Evolutionary conservation across 2,888 invertebrate genomes (phyloP).

Genomic region (Morpho helenor): DNA sequence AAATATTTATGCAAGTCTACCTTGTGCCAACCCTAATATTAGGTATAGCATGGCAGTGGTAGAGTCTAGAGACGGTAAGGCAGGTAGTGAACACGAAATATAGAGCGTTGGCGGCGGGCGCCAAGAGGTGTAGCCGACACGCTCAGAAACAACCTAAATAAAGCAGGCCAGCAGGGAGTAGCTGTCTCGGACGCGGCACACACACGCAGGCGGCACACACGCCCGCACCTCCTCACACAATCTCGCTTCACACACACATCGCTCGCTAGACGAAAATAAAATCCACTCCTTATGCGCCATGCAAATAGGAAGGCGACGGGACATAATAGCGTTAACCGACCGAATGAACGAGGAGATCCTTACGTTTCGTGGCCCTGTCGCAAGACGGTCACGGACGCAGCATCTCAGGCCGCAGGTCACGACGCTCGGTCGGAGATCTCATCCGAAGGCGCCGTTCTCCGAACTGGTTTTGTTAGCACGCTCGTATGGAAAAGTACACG

Average conservation of each 20-base stretch:
- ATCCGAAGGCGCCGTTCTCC: conserved; percentile 63
- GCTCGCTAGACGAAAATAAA: conserved; percentile 75
- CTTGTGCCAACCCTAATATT: not conserved
- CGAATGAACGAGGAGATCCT: conserved; percentile 71
- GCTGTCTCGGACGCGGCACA: conserved; percentile 55
- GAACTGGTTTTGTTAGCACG: conserved; percentile 63
- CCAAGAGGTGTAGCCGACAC: conserved; percentile 41
- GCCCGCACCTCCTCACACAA: conserved; percentile 34
- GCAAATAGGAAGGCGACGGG: conserved; percentile 74
- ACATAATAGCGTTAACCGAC: conserved; percentile 51
- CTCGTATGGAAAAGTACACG: conserved; percentile 67
- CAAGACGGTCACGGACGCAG: conserved; percentile 75
- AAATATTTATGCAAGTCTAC: too few relatives aligned
- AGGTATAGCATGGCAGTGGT: not conserved
- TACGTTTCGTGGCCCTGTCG: conserved; percentile 77
- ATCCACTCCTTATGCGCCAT: conserved; percentile 76
- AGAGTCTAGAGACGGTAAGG: conserved; percentile 7
- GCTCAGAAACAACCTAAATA: conserved; percentile 72
- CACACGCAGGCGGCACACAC: conserved; percentile 42
- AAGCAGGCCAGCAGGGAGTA: conserved; percentile 68
- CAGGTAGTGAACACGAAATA: conserved; percentile 31
- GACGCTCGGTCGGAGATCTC: conserved; percentile 60
- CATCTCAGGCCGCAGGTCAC: conserved; percentile 71
- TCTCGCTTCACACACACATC: conserved; percentile 54
- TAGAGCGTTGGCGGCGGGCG: conserved; percentile 34